phyloP scores from a whole-genome alignment of 1,140 invertebrate species.

The Brachionus paranguensis region DNA sequence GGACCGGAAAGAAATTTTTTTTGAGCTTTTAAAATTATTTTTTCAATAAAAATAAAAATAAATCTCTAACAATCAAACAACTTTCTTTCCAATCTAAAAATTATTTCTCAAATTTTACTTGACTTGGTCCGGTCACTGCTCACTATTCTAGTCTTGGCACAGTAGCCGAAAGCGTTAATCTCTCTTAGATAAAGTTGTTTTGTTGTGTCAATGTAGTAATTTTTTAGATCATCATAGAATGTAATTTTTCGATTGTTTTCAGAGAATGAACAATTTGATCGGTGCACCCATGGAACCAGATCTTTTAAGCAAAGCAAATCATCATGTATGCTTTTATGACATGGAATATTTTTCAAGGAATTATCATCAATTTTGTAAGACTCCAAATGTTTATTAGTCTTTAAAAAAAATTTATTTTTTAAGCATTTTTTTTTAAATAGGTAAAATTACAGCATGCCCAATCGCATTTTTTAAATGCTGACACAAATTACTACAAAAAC shows the following conservation, averaged over 20 bases:
- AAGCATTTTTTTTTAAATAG: not conserved
- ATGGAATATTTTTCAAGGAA: not conserved
- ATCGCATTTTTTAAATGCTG: conserved; percentile 19
- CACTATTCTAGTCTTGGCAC: not conserved
- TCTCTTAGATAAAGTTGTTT: conserved; percentile 29
- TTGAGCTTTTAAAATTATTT: too few relatives aligned
- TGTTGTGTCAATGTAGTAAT: conserved; percentile 10
- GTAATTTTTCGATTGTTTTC: conserved; percentile 12
- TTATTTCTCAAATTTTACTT: not conserved
- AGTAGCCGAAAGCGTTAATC: not conserved
- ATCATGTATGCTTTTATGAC: conserved; percentile 8
- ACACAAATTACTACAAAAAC: conserved; percentile 18
- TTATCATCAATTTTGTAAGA: conserved; percentile 5
- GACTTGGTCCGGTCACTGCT: not conserved
- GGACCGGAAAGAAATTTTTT: too few relatives aligned
- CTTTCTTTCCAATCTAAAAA: not conserved
- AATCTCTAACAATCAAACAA: too few relatives aligned
- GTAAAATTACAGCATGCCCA: conserved; percentile 20
- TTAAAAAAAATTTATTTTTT: not conserved
- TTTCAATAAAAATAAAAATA: too few relatives aligned
- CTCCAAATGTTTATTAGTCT: conserved; percentile 37
- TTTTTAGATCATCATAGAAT: conserved; percentile 26
- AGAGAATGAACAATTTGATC: not conserved
- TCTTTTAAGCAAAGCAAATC: conserved; percentile 9
- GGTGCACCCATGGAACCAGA: not conserved